A percentile compares a stretch with the other conserved stretches of the same genome.
phyloP scores from a whole-genome alignment of 2,888 invertebrate species.

The Eupithecia pulchellata region DNA sequence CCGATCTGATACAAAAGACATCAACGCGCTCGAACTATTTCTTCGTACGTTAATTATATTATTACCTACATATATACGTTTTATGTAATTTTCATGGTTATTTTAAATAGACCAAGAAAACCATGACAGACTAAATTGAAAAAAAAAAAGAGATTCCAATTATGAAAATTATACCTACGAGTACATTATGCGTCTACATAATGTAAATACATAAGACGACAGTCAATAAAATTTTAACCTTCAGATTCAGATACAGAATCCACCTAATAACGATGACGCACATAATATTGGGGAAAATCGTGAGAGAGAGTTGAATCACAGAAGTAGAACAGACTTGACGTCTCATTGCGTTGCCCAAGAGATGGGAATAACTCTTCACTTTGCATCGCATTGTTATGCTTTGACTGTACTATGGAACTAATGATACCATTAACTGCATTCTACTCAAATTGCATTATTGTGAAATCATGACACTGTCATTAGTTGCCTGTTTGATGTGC shows the following conservation, averaged over 20 bases:
- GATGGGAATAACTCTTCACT: slow-evolving; percentile 35
- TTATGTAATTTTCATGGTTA: neutral
- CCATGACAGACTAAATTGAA: neutral
- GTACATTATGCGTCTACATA: too few relatives aligned
- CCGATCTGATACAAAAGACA: slow-evolving; percentile 27
- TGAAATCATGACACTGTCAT: slow-evolving; percentile 30
- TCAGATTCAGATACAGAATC: neutral
- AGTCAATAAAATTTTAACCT: neutral
- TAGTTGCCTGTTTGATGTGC: slow-evolving; percentile 7
- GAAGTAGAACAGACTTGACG: slow-evolving; percentile 52
- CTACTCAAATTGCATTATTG: slow-evolving; percentile 43
- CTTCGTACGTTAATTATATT: neutral
- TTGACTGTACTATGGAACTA: slow-evolving; percentile 45
- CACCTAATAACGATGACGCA: slow-evolving; percentile 29
- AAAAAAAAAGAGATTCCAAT: neutral
- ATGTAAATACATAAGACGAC: neutral
- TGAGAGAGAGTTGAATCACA: slow-evolving; percentile 53
- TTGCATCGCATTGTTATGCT: slow-evolving; percentile 52
- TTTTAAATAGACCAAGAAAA: neutral
- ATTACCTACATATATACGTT: too few relatives aligned
- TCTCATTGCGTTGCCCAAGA: slow-evolving; percentile 55
- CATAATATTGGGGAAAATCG: slow-evolving; percentile 47
- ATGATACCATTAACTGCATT: slow-evolving; percentile 49
- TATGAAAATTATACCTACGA: neutral
- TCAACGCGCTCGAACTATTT: slow-evolving; percentile 29